phyloP scores from a whole-genome alignment of 2,113 vertebrate genomes.

The Albula glossodonta region DNA sequence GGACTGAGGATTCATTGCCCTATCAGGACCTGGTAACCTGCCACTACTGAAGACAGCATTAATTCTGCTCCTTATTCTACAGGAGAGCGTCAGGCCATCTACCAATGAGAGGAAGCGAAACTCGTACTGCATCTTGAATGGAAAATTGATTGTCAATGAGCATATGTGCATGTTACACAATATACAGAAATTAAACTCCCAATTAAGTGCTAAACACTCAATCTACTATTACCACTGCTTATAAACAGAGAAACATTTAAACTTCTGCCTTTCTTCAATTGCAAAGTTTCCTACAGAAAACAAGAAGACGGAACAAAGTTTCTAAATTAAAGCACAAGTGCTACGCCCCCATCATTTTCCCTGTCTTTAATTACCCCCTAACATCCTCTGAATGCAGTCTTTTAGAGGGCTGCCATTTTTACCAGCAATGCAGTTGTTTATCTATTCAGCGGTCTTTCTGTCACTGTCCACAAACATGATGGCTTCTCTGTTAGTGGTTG shows the following conservation, averaged over 20 bases:
- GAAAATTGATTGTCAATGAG: too few relatives aligned
- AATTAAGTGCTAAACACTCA: too few relatives aligned
- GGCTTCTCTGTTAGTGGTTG: neutral
- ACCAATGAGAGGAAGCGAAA: too few relatives aligned
- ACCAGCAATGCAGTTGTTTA: constrained; percentile 24
- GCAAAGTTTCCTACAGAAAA: constrained; percentile 20
- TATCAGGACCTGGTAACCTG: too few relatives aligned
- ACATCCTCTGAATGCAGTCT: constrained; percentile 20
- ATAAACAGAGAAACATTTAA: neutral
- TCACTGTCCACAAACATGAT: constrained; percentile 27
- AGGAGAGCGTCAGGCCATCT: too few relatives aligned
- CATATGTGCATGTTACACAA: too few relatives aligned
- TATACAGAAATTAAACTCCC: too few relatives aligned
- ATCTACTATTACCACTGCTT: neutral
- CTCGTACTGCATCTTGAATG: too few relatives aligned
- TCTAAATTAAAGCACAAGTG: neutral
- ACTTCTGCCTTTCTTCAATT: neutral
- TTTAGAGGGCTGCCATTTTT: constrained; percentile 25
- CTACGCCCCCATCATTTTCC: neutral
- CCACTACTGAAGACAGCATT: too few relatives aligned
- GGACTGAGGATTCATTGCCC: too few relatives aligned
- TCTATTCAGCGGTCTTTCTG: constrained; percentile 4
- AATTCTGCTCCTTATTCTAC: too few relatives aligned
- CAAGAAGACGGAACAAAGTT: neutral
- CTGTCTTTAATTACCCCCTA: constrained; percentile 37